Evolutionary conservation across 30 jellyfish, hydroid and myxozoan species (phyloP), one percentile per base, ranked within the genome.

Genomic region (Hydractinia echinata): DNA sequence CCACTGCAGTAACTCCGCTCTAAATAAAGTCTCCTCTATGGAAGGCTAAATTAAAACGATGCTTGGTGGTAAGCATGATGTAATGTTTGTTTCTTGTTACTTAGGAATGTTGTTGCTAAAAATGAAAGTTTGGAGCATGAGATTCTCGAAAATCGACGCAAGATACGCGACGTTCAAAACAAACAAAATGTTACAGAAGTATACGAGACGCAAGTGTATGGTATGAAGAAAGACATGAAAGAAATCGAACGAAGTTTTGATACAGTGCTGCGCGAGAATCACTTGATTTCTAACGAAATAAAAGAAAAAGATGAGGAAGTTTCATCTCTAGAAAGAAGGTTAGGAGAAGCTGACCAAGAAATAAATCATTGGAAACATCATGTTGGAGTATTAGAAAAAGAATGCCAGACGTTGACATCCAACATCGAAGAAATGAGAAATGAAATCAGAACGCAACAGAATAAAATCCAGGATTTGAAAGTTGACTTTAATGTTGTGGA

Each of bases 61-160:
- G 6, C 16, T 6, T 7, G 10, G 19, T 6, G 16, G 16, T 64
- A 13, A 7, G 74, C 39, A 6, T 6, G 39, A 64, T 6, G 39
- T 9, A 51, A 64, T 64, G 51, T 13, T 11, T 64, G 4, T 64
- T 10, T 49, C 2, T 53, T 77, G 18, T 51, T 76, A 7, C 60
- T 77, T 77, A 77, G 85, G 30, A 77, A 52, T 18, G 77, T 52
- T 18, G 76, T 77, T 15, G 9, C 85, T 49, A 77, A 80, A 16
- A 80, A 80, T 64, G 87, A 80, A 80, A 66, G 8, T 44, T 18
- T 80, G 66, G 87, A 80, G 39, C 66, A 80, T 53, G 87, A 80
- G 54, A 80, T 80, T 10, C 49, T 80, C 16, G 87, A 80, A 20
- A 80, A 80, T 50, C 55, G 81, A 49, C 68, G 84, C 30, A 62